These are phyloP conservation scores for Nannobrachium achirus DNA, from an alignment of 2,113 vertebrate genomes.

Conservation along the genomic window DNA sequence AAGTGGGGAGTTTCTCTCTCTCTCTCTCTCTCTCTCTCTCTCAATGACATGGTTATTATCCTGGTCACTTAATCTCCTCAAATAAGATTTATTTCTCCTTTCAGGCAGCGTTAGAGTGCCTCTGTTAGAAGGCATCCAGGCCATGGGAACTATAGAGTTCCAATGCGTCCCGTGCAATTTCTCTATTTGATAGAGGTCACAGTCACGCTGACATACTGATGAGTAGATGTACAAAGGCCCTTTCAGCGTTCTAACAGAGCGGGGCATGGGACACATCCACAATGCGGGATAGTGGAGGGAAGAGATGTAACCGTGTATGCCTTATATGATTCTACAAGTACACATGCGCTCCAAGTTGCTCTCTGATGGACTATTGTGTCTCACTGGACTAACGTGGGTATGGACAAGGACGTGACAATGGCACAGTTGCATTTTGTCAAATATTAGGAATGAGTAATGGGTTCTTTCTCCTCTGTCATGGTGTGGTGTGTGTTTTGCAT, in stretches of 20 bases:
- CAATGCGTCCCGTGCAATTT: constrained; percentile 65
- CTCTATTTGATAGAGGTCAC: constrained; percentile 73
- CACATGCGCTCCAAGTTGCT: constrained; percentile 23
- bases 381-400: constrained; percentile 6
- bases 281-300: constrained; percentile 39
- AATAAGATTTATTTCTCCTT: constrained; percentile 80
- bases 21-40: constrained; percentile 35
- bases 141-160: constrained; percentile 73
- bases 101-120: constrained; percentile 64
- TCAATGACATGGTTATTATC: constrained; percentile 78
- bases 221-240: constrained; percentile 62
- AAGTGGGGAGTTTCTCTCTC: constrained; percentile 42
- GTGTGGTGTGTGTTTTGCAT: no score
- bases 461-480: no score
- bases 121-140: constrained; percentile 60
- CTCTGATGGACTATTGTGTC: not conserved
- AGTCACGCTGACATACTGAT: constrained; percentile 66
- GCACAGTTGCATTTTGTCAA: not conserved
- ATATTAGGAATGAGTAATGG: no score
- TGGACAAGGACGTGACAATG: not conserved
- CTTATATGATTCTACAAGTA: constrained; percentile 35
- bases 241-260: constrained; percentile 65
- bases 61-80: constrained; percentile 78
- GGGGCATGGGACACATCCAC: constrained; percentile 42
- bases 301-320: constrained; percentile 30